Conservation (phyloP, 2,113 vertebrate genomes). For the Aphyosemion australe region DNA sequence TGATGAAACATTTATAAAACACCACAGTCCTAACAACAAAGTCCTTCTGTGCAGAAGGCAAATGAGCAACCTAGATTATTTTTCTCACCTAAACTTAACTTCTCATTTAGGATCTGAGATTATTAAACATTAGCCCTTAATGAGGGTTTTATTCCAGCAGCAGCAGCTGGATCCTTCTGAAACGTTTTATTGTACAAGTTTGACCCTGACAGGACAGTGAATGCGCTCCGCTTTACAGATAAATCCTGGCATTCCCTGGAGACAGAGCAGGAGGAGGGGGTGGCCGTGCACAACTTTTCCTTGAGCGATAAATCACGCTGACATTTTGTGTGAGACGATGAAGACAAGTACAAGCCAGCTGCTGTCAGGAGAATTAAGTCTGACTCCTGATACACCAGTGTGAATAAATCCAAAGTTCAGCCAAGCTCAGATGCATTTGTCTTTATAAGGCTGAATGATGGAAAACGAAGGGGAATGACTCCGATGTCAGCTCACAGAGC, state of each 20-base stretch:
- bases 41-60: not conserved
- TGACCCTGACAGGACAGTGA: slow-evolving; percentile 52
- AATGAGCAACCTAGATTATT: not conserved
- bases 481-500: slow-evolving; percentile 18
- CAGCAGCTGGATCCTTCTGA: slow-evolving; percentile 7
- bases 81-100: not conserved
- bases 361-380: slow-evolving; percentile 18
- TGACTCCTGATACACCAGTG: slow-evolving; percentile 26
- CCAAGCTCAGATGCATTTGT: slow-evolving; percentile 39
- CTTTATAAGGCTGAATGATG: slow-evolving; percentile 33
- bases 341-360: slow-evolving; percentile 41
- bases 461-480: slow-evolving; percentile 28
- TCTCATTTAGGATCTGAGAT: not conserved
- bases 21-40: not conserved
- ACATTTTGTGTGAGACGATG: slow-evolving; percentile 44
- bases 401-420: slow-evolving; percentile 45
- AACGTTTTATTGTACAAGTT: slow-evolving; percentile 13
- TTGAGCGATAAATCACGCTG: slow-evolving; percentile 52
- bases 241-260: slow-evolving; percentile 33
- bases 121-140: not conserved
- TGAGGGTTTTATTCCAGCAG: not conserved
- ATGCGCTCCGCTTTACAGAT: slow-evolving; percentile 31
- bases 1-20: not conserved
- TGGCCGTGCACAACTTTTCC: slow-evolving; percentile 39
- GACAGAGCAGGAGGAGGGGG: slow-evolving; percentile 11